These are phyloP conservation scores for Sebastes kiyomatsui DNA, from an alignment of 2,797 vertebrate species.

Conservation along the genomic window DNA sequence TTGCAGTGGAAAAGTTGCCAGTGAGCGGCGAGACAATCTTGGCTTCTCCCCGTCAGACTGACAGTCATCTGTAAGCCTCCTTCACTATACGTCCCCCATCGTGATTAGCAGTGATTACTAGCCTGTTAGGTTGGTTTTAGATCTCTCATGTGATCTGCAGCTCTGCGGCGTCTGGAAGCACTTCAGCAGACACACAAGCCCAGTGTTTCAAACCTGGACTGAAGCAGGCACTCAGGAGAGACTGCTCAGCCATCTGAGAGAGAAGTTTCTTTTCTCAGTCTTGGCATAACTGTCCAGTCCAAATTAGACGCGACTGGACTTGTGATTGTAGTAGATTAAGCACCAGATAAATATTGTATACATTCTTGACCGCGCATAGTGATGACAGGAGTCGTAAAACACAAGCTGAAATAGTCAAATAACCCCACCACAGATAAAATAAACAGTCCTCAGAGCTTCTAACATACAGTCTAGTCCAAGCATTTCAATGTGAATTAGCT, in stretches of 20 bases:
- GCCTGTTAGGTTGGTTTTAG: slow-evolving; percentile 63
- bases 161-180: slow-evolving; percentile 79
- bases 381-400: slow-evolving; percentile 43
- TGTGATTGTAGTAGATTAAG: slow-evolving; percentile 41
- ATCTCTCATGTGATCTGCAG: slow-evolving; percentile 62
- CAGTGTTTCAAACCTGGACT: slow-evolving; percentile 57
- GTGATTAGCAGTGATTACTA: slow-evolving; percentile 76
- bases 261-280: slow-evolving; percentile 25
- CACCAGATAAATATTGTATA: slow-evolving; percentile 40
- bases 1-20: slow-evolving; percentile 12
- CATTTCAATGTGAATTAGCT: slow-evolving; percentile 46
- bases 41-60: slow-evolving; percentile 40
- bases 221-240: slow-evolving; percentile 45
- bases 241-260: slow-evolving; percentile 18
- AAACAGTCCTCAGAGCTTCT: slow-evolving; percentile 44
- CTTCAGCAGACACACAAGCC: slow-evolving; percentile 67
- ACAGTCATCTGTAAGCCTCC: slow-evolving; percentile 53
- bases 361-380: slow-evolving; percentile 23
- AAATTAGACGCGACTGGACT: slow-evolving; percentile 42
- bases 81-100: slow-evolving; percentile 32
- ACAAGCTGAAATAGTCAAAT: slow-evolving; percentile 39
- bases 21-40: background rate
- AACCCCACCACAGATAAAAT: slow-evolving; percentile 42
- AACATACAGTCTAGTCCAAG: slow-evolving; percentile 35
- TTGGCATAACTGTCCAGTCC: slow-evolving; percentile 37